Conservation (phyloP, 2,888 invertebrate genomes). For the Buathra laborator region DNA sequence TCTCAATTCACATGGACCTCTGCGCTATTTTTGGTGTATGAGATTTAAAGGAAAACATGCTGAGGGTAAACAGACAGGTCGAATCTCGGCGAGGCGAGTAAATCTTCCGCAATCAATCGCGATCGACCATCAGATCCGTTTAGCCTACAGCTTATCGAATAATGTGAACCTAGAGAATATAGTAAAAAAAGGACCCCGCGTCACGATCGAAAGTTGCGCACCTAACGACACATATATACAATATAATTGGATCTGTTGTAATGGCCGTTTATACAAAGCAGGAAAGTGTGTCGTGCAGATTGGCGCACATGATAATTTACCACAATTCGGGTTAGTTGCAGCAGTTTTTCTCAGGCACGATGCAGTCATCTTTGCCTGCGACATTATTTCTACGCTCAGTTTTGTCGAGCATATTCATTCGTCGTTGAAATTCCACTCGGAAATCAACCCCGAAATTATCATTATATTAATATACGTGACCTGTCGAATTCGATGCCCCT, state of each 20-base stretch:
- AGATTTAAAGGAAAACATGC: slow-evolving; percentile 57
- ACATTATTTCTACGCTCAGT: background rate
- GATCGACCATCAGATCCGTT: slow-evolving; percentile 40
- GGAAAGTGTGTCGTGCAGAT: slow-evolving; percentile 5
- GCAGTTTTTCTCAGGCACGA: background rate
- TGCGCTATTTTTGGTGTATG: slow-evolving; percentile 56
- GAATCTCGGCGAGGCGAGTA: slow-evolving; percentile 24
- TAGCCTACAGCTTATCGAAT: slow-evolving; percentile 39
- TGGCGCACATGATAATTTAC: slow-evolving; percentile 2
- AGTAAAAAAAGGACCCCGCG: slow-evolving; percentile 21
- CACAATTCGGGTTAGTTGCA: slow-evolving; percentile 21
- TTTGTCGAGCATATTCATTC: background rate
- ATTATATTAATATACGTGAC: background rate
- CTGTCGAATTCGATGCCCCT: background rate
- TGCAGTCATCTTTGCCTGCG: background rate
- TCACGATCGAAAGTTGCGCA: background rate
- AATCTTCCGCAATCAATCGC: slow-evolving; percentile 55
- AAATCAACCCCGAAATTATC: background rate
- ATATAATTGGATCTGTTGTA: slow-evolving; percentile 21
- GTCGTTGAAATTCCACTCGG: background rate
- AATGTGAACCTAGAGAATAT: background rate
- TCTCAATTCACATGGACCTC: slow-evolving; percentile 22
- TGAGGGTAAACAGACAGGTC: slow-evolving; percentile 37
- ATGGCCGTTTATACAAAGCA: slow-evolving; percentile 29
- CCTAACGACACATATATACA: background rate